Evolutionary conservation across 1,140 invertebrate species (phyloP).

Genomic region (Caerostris extrusa): DNA sequence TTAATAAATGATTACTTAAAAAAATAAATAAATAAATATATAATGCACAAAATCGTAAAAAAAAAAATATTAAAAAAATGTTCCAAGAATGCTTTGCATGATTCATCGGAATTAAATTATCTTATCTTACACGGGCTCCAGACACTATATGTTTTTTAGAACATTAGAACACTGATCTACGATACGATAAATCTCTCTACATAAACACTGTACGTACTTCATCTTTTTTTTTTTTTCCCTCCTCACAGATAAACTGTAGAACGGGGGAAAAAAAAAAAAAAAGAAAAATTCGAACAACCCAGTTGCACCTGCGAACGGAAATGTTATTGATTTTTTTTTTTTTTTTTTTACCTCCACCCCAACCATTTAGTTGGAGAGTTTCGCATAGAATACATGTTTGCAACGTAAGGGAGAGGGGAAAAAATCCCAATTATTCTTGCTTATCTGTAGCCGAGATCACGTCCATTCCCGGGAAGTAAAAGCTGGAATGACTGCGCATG

Average conservation of each 20-base stretch:
- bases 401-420: neutral
- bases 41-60: neutral
- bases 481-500: neutral
- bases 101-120: neutral
- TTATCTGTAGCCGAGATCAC: neutral
- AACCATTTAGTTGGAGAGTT: no score
- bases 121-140: neutral
- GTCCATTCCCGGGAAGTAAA: neutral
- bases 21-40: no score
- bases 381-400: no score
- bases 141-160: neutral
- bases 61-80: neutral
- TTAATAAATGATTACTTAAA: no score
- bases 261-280: neutral
- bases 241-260: neutral
- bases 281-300: neutral
- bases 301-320: slow-evolving; percentile 16
- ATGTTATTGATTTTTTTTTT: slow-evolving; percentile 23
- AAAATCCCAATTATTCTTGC: neutral
- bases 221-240: neutral
- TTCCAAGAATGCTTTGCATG: neutral
- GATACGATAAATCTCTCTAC: neutral
- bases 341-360: neutral
- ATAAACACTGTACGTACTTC: neutral
- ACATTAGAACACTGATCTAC: neutral